Conservation (phyloP, 2,797 vertebrate genomes). For the Erpetoichthys calabaricus region DNA sequence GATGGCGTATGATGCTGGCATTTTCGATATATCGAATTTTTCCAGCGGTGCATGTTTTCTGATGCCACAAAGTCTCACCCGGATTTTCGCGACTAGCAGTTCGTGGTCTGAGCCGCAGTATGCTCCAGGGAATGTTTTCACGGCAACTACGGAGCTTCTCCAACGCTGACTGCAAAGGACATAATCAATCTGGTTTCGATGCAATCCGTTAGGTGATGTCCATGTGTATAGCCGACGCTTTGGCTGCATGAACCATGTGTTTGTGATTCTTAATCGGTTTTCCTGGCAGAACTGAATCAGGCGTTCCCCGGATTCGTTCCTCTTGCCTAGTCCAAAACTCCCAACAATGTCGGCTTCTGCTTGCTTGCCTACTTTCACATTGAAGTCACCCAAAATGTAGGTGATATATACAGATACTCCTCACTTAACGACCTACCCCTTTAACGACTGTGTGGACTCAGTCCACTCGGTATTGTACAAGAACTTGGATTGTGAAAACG, state of each 20-base stretch:
- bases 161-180: not conserved
- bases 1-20: not conserved
- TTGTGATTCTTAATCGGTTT: not conserved
- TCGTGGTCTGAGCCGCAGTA: too few species aligned
- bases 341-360: not conserved
- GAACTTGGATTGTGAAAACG: too few species aligned
- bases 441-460: too few species aligned
- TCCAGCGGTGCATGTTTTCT: not conserved
- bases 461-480: too few species aligned
- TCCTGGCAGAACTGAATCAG: not conserved
- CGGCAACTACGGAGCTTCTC: too few species aligned
- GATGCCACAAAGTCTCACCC: not conserved
- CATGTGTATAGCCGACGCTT: not conserved
- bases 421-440: too few species aligned
- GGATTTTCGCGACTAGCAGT: not conserved
- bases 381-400: not conserved
- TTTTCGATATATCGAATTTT: not conserved
- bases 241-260: conserved; percentile 3
- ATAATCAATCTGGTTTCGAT: conserved; percentile 1
- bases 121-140: too few species aligned
- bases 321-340: not conserved
- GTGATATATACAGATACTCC: not conserved
- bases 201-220: not conserved
- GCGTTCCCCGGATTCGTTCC: not conserved
- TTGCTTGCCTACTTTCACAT: not conserved